Evolutionary conservation across 2,888 invertebrate species (phyloP).

Genomic region (Itoplectis maculator): DNA sequence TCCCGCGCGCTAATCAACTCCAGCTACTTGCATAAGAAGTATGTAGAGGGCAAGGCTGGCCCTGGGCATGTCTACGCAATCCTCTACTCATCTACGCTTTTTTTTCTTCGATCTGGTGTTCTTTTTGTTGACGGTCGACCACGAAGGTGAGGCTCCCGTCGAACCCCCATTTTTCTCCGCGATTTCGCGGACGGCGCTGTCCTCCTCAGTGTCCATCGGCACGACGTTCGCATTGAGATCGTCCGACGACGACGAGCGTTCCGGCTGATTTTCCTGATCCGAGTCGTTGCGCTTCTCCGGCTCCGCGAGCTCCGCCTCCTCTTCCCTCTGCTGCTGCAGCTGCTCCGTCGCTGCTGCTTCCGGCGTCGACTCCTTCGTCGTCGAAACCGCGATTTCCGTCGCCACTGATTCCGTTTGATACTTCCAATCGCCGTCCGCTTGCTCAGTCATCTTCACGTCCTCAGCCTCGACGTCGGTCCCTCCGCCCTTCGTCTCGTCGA

Average conservation of each 20-base stretch:
- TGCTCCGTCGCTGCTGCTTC: slow-evolving; percentile 29
- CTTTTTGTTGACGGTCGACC: slow-evolving; percentile 75
- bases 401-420: slow-evolving; percentile 83
- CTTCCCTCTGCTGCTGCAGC: neutral
- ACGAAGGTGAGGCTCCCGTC: slow-evolving; percentile 64
- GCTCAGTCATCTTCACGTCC: slow-evolving; percentile 52
- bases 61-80: slow-evolving; percentile 83
- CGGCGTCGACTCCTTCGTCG: slow-evolving; percentile 69
- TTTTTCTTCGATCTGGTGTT: slow-evolving; percentile 81
- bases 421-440: slow-evolving; percentile 49
- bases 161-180: slow-evolving; percentile 62
- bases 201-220: slow-evolving; percentile 74
- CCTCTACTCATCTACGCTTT: slow-evolving; percentile 84
- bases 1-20: slow-evolving; percentile 79
- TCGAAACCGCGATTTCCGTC: slow-evolving; percentile 15
- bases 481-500: slow-evolving; percentile 17
- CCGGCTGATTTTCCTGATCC: slow-evolving; percentile 73
- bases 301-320: slow-evolving; percentile 56
- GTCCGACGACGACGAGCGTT: slow-evolving; percentile 78
- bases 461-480: neutral
- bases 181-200: slow-evolving; percentile 68
- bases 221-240: slow-evolving; percentile 77
- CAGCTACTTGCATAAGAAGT: slow-evolving; percentile 83
- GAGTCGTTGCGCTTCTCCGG: slow-evolving; percentile 76
- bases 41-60: slow-evolving; percentile 83